A percentile compares a stretch with the other conserved stretches of the same genome.
Conservation (phyloP, 2,797 vertebrate genomes). For the Carcharodon carcharias region DNA sequence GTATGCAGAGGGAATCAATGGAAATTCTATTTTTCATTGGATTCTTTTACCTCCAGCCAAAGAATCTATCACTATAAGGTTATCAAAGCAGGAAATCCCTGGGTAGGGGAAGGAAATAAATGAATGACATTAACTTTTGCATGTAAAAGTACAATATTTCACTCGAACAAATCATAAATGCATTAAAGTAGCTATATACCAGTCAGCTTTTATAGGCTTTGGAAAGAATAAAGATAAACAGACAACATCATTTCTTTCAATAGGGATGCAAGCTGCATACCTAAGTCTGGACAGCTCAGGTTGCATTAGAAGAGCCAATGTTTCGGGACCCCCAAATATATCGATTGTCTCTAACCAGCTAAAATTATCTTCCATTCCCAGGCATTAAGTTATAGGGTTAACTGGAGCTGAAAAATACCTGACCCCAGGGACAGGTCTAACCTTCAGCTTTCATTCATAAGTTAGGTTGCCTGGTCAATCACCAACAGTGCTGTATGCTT, state of each 20-base stretch:
- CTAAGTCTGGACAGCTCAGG: neutral
- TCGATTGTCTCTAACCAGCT: neutral
- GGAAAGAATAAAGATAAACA: neutral
- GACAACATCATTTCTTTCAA: neutral
- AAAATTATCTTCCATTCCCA: neutral
- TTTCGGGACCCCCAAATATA: neutral
- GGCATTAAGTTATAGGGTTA: neutral
- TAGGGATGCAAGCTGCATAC: neutral
- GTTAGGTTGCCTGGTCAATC: neutral
- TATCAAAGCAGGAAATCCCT: neutral
- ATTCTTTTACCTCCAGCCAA: neutral
- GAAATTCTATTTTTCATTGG: neutral
- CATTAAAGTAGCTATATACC: neutral
- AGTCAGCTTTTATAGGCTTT: slow-evolving; percentile 13
- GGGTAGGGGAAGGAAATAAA: neutral
- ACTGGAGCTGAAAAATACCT: neutral
- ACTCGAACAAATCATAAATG: neutral
- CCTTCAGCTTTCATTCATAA: neutral
- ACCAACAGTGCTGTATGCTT: neutral
- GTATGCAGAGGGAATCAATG: neutral
- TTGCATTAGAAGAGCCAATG: neutral
- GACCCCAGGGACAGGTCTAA: neutral
- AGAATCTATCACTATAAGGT: neutral
- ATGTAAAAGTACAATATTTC: neutral
- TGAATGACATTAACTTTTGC: neutral